Base-by-base conservation (phyloP, 1,140 invertebrate genomes). In the Zaprionus capensis region DNA sequence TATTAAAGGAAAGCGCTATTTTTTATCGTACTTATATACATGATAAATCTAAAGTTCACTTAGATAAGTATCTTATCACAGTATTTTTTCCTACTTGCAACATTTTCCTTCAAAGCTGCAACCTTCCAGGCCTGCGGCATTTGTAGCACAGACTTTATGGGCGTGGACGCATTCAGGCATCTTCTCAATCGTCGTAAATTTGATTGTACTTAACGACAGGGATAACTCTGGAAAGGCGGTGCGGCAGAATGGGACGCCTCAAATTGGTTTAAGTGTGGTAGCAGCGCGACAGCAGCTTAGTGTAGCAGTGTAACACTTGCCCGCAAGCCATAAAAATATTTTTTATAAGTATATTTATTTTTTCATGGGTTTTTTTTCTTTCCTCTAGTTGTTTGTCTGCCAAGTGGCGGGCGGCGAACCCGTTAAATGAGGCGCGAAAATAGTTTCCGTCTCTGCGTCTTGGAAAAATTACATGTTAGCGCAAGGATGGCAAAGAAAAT, bases 351-450 rank as follows among this genome's bases (percentile, higher is more conserved):
- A 63, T 71, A 51, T 81, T 57, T 69, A 58, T 71, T 80, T 80
- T 74, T 78, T 49, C 70, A 70, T 82, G 73, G 71, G 66, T 66
- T 53, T 78, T 75, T 68, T 46, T 44, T 41, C 38, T 17, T 46
- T 7, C 7, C 58, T 62, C 59, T 41, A 74, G 71, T 55, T 75
- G 31, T 41, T 22, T 72, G 63, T 68, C 38, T 59, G 61, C 61
- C 41, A 44, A 9, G 9, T 9, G 41, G n/a, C 36, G 14, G 14
- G 6, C n/a, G 69, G 56, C 53, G 56, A 79, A 64, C 80, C 83
- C 83, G 87, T 91, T 90, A 86, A 90, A 90, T 86, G 86, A 90
- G 80, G 73, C 86, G 86, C 86, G 86, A 90, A 90, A 90, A 90
- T 90, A 90, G 86, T 90, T 90, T 90, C 86, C 86, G 86, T 85